Evolutionary conservation across 2,113 vertebrate genomes (phyloP).

Genomic region (Globicephala melas): DNA sequence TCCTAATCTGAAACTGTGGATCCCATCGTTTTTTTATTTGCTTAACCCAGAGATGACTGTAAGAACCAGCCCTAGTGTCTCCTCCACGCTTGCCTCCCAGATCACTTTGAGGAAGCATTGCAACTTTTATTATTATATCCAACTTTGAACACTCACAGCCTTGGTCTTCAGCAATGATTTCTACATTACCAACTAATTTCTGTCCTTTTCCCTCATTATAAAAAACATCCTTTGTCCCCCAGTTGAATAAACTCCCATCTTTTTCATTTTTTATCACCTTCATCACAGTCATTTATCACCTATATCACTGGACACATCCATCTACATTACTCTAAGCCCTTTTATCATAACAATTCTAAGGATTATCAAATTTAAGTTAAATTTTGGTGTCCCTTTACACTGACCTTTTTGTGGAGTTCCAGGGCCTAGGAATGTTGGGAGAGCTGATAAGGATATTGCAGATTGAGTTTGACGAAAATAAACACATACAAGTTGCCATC

Average conservation of each 20-base stretch:
- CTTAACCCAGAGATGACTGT: not conserved
- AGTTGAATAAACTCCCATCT: not conserved
- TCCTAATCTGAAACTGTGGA: not conserved
- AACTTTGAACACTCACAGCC: not conserved
- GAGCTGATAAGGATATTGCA: not conserved
- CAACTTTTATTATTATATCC: not conserved
- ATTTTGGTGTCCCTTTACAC: not conserved
- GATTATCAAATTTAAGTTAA: not conserved
- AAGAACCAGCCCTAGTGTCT: not conserved
- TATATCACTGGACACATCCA: not conserved
- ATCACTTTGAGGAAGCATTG: not conserved
- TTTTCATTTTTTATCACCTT: not conserved
- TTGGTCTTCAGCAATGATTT: not conserved
- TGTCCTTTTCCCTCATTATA: not conserved
- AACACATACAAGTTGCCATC: not conserved
- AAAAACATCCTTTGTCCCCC: not conserved
- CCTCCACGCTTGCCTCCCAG: not conserved
- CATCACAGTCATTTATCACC: not conserved
- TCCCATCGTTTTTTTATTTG: not conserved
- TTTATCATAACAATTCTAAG: not conserved
- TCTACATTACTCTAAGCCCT: not conserved
- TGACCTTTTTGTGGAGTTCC: not conserved
- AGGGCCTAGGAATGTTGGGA: not conserved
- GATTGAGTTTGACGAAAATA: conserved; percentile 36
- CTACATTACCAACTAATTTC: not conserved